These are phyloP conservation scores for Anneissia japonica DNA, from an alignment of 35 echinoderm and acorn worm species.

Conservation along the genomic window DNA sequence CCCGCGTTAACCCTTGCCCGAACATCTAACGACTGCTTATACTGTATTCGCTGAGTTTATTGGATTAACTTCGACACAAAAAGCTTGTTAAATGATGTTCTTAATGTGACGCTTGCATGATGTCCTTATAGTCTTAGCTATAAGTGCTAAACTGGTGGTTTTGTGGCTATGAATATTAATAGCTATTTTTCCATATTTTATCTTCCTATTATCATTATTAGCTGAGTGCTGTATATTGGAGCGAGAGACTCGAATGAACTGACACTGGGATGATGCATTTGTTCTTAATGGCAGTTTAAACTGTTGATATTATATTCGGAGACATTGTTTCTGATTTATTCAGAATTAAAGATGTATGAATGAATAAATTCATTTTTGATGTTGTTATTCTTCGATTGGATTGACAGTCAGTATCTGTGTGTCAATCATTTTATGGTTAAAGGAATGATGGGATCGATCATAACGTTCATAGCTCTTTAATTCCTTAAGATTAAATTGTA, in stretches of 20 bases:
- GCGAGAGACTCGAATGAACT: background rate
- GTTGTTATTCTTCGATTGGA: background rate
- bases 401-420: background rate
- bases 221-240: background rate
- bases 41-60: background rate
- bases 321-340: background rate
- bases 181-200: background rate
- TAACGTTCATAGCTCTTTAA: no score
- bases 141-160: background rate
- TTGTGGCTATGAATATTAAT: background rate
- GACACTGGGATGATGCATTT: background rate
- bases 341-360: background rate
- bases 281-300: background rate
- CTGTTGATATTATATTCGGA: background rate
- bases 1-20: background rate
- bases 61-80: background rate
- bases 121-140: background rate
- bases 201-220: background rate
- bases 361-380: background rate
- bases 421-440: background rate
- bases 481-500: no score
- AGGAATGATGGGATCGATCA: background rate
- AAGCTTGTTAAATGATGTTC: background rate
- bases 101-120: background rate
- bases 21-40: background rate